Evolutionary conservation across 2,888 invertebrate genomes (phyloP), one percentile per base, ranked within the genome.

Genomic region (Caenorhabditis angaria): DNA sequence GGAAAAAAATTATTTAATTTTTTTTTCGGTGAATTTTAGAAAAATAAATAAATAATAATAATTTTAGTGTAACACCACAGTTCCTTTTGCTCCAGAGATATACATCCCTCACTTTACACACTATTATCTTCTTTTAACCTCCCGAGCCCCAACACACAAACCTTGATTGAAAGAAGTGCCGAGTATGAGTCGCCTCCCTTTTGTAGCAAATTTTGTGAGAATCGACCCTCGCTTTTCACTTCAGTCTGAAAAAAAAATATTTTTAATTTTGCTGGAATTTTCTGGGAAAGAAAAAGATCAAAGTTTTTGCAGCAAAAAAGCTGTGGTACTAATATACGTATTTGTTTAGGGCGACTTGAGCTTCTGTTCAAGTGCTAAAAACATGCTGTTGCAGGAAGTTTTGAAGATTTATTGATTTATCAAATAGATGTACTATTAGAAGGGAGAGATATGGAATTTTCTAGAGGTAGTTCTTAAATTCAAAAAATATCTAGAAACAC

Each of bases 121-220:
- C 24, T 25, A 32, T 57, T 32, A 57, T 41, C 32, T 22, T 28
- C 18, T 54, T 54, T 54, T 27, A 10, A 10, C 6, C 6, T 35
- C 6, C 14, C 8, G 14, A 10, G 6, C 8, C 6, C 10, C 48
- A 48, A 48, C 10, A 8, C 4, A 54, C 54, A 18, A 12, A 87
- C 87, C 81, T 87, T 87, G 75, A 87, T 87, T 70, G 86, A 84
- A 28, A 87, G 83, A 54, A 87, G 81, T 56, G 87, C 87, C 25
- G 86, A 87, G 80, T 77, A 87, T 41, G 85, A 74, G 66, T 87
- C 87, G 65, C 70, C 77, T 66, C 86, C 87, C 74, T 83, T 83
- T 76, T 84, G 85, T 70, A 84, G 82, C 35, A 87, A 74, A 47
- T 79, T 71, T 72, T 81, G 80, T 50, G 78, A 70, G 78, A 87